Evolutionary conservation across 2,113 vertebrate species (phyloP), one percentile per base, ranked within the genome.

Genomic region (Rhagologus leucostigma): DNA sequence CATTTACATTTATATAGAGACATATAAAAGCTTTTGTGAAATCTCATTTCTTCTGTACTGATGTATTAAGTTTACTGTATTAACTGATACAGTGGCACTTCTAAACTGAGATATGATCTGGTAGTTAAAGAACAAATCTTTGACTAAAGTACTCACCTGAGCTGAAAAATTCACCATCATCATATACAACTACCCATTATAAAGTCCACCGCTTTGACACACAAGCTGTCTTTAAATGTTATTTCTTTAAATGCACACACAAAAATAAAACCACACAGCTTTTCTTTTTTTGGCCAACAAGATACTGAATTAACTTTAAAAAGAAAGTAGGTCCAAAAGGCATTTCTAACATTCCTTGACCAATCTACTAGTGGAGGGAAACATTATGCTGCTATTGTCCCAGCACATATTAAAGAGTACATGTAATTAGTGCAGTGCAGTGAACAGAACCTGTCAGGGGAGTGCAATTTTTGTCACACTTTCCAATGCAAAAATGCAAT

Each of bases 401-500:
- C 35, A 52, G 35, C 9, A 74, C 29, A 23, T 21, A 50, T 37
- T 69, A 67, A 86, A 70, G 32, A 71, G 27, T 15, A 87, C 49
- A 84, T 3, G 21, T 32, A 87, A 95, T 83, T 92, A 93, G 55
- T 16, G 90, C 41, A 71, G 2, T 92, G 71, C 70, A 96, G 74
- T 42, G 50, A 97, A 76, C 35, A 93, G 47, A 93, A 91, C 44
- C 42, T 81, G 83, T 52, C 55, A 39, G 44, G 69, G 33, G 9
- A 97, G 46, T 84, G 94, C n/a, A 57, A 87, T 78, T 96, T 95
- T 67, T 60, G 77, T 69, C 78, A 85, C 9, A 8, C 46, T 95
- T 93, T 55, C n/a, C 71, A 96, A 29, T 49, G 13, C 49, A 95
- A 94, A 96, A 95, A 37, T 22, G 64, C 32, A 32, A 41, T 88